Evolutionary conservation across 1,140 invertebrate genomes (phyloP).

Genomic region (Ceratina japonica): DNA sequence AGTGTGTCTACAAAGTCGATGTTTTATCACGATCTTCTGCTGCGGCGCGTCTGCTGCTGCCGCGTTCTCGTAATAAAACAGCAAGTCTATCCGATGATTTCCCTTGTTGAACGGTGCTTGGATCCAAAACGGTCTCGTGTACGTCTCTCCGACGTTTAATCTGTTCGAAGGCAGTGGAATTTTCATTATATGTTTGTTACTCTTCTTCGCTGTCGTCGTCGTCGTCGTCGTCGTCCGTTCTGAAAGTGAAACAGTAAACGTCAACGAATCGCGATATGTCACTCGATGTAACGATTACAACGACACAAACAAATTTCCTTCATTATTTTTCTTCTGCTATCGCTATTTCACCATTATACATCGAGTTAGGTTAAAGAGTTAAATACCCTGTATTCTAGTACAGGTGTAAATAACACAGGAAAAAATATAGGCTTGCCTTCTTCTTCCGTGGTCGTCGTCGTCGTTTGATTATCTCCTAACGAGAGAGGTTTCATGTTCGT

Average conservation of each 20-base stretch:
- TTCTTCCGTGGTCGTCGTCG: constrained; percentile 59
- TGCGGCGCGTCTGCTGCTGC: neutral
- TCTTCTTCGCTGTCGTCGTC: constrained; percentile 72
- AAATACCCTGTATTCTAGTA: no score
- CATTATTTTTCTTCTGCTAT: no score
- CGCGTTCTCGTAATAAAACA: constrained; percentile 87
- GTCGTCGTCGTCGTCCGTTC: constrained; percentile 45
- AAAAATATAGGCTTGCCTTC: constrained; percentile 57
- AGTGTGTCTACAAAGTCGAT: constrained; percentile 84
- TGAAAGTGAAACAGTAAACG: constrained; percentile 63
- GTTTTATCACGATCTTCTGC: constrained; percentile 76
- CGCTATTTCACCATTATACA: no score
- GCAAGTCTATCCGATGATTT: constrained; percentile 82
- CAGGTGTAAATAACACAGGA: neutral
- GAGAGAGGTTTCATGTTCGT: constrained; percentile 85
- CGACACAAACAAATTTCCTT: no score
- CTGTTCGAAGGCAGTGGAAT: constrained; percentile 74
- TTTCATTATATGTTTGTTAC: constrained; percentile 79
- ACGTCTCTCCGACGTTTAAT: constrained; percentile 81
- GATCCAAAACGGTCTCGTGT: constrained; percentile 84
- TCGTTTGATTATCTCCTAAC: constrained; percentile 76
- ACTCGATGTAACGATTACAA: no score
- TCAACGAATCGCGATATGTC: no score
- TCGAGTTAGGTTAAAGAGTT: no score
- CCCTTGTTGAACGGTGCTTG: constrained; percentile 84